Conservation (phyloP, 1,140 invertebrate species). For the Matsumurasca onukii region DNA sequence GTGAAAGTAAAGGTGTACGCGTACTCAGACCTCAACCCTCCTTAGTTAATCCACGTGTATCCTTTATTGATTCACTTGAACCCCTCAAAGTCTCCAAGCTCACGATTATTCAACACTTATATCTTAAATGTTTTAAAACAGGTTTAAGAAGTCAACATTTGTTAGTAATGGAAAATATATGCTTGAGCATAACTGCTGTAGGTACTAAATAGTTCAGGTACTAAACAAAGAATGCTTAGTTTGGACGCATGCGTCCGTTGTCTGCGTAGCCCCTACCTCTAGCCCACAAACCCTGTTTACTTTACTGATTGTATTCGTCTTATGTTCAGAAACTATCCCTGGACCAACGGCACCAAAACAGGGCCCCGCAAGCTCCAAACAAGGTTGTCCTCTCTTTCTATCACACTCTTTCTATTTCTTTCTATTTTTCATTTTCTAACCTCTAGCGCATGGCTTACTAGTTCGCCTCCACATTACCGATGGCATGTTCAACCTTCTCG, state of each 20-base stretch:
- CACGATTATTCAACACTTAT: no score
- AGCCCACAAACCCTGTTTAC: not conserved
- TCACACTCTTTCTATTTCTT: constrained; percentile 30
- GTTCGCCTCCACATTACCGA: not conserved
- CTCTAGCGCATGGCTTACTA: constrained; percentile 12
- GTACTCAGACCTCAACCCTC: no score
- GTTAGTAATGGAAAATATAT: no score
- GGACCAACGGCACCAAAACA: constrained; percentile 19
- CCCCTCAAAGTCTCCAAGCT: no score
- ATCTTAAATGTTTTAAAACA: no score
- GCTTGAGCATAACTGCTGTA: no score
- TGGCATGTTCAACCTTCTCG: not conserved
- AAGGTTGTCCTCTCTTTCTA: constrained; percentile 35
- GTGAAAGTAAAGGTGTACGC: no score
- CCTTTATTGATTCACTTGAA: no score
- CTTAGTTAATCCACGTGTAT: no score
- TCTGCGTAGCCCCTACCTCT: constrained; percentile 9
- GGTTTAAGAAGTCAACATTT: no score
- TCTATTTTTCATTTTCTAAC: constrained; percentile 28
- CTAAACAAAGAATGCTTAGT: constrained; percentile 9
- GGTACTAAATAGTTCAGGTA: no score
- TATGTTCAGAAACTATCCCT: constrained; percentile 17
- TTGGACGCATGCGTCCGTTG: not conserved
- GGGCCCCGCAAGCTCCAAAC: constrained; percentile 25
- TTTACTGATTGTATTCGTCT: constrained; percentile 16